Percentiles rank a stretch among this genome's conserved stretches.
phyloP scores from a whole-genome alignment of 2,888 invertebrate species.

The Apantesis nais region DNA sequence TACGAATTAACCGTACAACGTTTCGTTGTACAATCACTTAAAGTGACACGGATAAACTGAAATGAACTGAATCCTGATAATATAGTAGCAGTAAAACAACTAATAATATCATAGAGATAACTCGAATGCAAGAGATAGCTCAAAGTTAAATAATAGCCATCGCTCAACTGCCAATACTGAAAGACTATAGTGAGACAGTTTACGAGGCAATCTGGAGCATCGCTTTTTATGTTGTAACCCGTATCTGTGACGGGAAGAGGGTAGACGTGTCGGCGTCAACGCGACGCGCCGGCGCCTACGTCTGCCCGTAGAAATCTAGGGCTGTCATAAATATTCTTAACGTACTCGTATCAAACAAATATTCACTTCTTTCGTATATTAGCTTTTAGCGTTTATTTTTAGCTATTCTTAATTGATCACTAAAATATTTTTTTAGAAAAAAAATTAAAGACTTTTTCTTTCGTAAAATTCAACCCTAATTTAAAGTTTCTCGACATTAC shows the following conservation, averaged over 20 bases:
- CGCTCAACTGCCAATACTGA: constrained; percentile 30
- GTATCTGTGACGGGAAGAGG: constrained; percentile 56
- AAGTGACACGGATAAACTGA: neutral
- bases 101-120: neutral
- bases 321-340: constrained; percentile 25
- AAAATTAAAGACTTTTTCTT: neutral
- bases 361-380: neutral
- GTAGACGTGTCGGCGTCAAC: constrained; percentile 75
- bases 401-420: neutral
- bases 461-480: constrained; percentile 47
- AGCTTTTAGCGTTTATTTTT: neutral
- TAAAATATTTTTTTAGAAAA: neutral
- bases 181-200: constrained; percentile 51
- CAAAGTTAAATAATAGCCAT: constrained; percentile 32
- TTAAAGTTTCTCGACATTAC: constrained; percentile 45
- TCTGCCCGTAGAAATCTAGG: constrained; percentile 27
- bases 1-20: too few species aligned
- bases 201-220: constrained; percentile 74
- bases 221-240: constrained; percentile 60
- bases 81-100: constrained; percentile 14
- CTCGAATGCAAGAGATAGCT: constrained; percentile 12
- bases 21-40: neutral
- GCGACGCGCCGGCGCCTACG: constrained; percentile 58
- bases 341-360: neutral
- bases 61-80: neutral